These are phyloP conservation scores for Prochilodus magdalenae DNA, from an alignment of 2,113 vertebrate species.

Conservation along the genomic window DNA sequence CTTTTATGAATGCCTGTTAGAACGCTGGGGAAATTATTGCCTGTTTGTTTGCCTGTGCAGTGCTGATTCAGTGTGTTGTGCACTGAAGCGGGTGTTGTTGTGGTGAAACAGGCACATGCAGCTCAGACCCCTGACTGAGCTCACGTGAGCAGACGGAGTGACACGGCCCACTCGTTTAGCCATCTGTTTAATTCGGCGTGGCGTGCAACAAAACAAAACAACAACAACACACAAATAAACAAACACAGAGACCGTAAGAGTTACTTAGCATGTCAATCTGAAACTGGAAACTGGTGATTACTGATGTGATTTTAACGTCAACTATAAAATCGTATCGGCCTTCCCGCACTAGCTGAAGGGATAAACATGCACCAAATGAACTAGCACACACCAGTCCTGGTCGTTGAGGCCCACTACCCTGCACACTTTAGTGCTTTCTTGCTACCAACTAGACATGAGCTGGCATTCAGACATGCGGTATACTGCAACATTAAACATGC, in stretches of 20 bases:
- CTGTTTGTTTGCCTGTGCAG: slow-evolving; percentile 14
- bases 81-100: slow-evolving; percentile 41
- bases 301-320: no score
- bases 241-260: background rate
- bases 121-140: slow-evolving; percentile 66
- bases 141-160: slow-evolving; percentile 66
- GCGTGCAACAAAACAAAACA: slow-evolving; percentile 53
- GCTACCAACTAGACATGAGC: no score
- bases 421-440: no score
- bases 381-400: no score
- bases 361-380: no score
- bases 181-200: slow-evolving; percentile 64
- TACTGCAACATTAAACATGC: no score
- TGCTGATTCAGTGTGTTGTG: slow-evolving; percentile 12
- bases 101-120: slow-evolving; percentile 49
- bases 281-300: background rate
- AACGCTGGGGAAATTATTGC: background rate
- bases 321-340: no score
- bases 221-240: slow-evolving; percentile 51
- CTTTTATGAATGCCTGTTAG: slow-evolving; percentile 4
- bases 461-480: no score
- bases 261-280: slow-evolving; percentile 17
- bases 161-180: slow-evolving; percentile 64
- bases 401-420: no score
- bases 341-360: no score